Base-by-base conservation (phyloP, 2,113 vertebrate species). In the Macquaria ambigua region DNA sequence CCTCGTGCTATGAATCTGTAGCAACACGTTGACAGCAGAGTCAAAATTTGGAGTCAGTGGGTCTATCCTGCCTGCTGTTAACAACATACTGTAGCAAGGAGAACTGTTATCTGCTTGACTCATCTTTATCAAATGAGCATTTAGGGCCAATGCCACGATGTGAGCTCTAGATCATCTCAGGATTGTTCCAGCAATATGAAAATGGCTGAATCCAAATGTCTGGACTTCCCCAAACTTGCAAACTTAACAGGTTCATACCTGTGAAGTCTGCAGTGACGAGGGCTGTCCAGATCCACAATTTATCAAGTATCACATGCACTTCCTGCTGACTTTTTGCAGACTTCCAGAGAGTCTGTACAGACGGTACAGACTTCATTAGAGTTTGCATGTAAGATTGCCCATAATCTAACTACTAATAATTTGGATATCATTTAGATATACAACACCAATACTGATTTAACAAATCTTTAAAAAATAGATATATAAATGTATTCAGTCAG, bases 11-110 rank as follows among this genome's bases (percentile, higher is more conserved):
- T 23, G 52, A 41, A 41, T 39, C 15, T 63, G 53, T 20, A 62
- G 34, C 43, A 48, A 52, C 46, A 41, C 4, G 23, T 39, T 48
- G 25, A 34, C 18, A 15, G 28, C 25, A 16, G 15, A 23, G 25
- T 69, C 21, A 7, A 5, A 61, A 25, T 20, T 61, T 5, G 8
- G 37, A 70, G 20, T 62, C 66, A 28, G 3, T 25, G 37, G 20
- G 18, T 83, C 25, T 21, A 21, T 10, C 62, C 39, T 9, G 52
- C 37, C 70, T 74, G 50, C 71, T 74, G 70, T 67, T 37, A 39
- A 10, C 8, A 39, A 66, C 79, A 46, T 16, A 34, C 25, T 56
- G 20, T 9, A 5, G 25, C 25, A 14, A 9, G 21, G 21, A 21
- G 16, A 48, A 34, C 55, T 25, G 37, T 21, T 37, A 59, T 76